A percentile compares a stretch with the other conserved stretches of the same genome.
Conservation (phyloP, 2,888 invertebrate species). For the Trypoxylon attenuatum region DNA sequence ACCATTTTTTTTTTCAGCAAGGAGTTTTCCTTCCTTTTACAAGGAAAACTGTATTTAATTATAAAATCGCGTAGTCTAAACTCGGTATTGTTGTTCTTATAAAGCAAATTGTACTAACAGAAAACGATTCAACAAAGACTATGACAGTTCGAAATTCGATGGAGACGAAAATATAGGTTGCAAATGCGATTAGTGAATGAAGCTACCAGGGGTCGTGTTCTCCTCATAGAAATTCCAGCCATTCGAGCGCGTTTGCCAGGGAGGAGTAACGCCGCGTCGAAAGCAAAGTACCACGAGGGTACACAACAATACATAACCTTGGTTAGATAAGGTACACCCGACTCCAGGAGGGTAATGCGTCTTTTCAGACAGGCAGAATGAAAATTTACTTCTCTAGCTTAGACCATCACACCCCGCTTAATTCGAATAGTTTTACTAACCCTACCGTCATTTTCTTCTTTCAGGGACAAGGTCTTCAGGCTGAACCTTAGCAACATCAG, state of each 20-base stretch:
- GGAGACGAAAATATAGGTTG: constrained; percentile 11
- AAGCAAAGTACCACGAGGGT: constrained; percentile 45
- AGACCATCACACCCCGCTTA: constrained; percentile 25
- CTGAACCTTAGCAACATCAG: constrained; percentile 91
- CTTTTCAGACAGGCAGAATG: constrained; percentile 42
- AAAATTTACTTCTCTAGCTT: constrained; percentile 43
- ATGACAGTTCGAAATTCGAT: constrained; percentile 29
- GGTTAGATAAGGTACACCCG: constrained; percentile 52
- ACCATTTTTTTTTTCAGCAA: no score
- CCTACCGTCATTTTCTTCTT: constrained; percentile 73
- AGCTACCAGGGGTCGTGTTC: constrained; percentile 13
- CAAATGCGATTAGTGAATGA: constrained; percentile 8
- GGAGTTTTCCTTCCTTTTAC: no score
- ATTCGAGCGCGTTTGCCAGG: constrained; percentile 48
- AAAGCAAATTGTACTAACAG: constrained; percentile 49
- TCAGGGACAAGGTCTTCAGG: constrained; percentile 88
- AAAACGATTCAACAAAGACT: constrained; percentile 37
- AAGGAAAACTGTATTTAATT: no score
- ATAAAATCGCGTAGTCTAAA: no score
- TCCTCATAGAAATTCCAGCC: constrained; percentile 61
- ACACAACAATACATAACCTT: constrained; percentile 55
- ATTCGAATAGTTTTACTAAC: constrained; percentile 30
- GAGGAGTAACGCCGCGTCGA: constrained; percentile 46
- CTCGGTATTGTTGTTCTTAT: no score
- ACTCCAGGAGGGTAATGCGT: constrained; percentile 43